Conservation (phyloP, 2,888 invertebrate genomes). For the Laspeyria flexula region DNA sequence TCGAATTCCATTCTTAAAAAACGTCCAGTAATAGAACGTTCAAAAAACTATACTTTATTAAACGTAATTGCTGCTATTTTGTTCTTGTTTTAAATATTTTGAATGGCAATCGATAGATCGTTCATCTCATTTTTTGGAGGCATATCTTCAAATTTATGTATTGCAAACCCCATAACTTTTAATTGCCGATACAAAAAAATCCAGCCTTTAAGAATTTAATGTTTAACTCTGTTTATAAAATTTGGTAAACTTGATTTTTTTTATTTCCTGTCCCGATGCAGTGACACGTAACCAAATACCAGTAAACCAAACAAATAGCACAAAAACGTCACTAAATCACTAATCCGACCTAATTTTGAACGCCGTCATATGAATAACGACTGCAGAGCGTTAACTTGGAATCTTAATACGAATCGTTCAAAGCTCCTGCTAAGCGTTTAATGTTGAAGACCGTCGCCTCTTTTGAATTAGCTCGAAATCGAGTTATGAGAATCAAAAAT, state of each 20-base stretch:
- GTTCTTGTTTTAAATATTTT: constrained; percentile 15
- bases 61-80: constrained; percentile 21
- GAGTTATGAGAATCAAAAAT: too few species aligned
- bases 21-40: constrained; percentile 1
- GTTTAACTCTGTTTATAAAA: constrained; percentile 11
- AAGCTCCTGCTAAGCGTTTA: constrained; percentile 44
- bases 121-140: constrained; percentile 9
- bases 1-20: constrained; percentile 18
- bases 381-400: constrained; percentile 50
- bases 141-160: neutral
- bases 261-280: constrained; percentile 47
- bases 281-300: constrained; percentile 57
- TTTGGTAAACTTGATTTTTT: constrained; percentile 41
- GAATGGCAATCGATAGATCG: constrained; percentile 13
- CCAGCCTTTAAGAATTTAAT: neutral
- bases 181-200: constrained; percentile 16
- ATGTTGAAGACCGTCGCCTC: constrained; percentile 48
- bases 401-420: constrained; percentile 55
- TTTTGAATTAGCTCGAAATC: constrained; percentile 10
- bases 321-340: constrained; percentile 70
- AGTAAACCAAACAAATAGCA: constrained; percentile 42
- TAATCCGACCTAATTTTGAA: constrained; percentile 76
- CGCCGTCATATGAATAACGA: constrained; percentile 69
- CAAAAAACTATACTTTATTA: constrained; percentile 3
- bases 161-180: constrained; percentile 5